Percentiles rank a stretch among this genome's conserved stretches.
These are phyloP conservation scores for Echeneis naucrates DNA, from an alignment of 2,797 vertebrate genomes.

Conservation along the genomic window DNA sequence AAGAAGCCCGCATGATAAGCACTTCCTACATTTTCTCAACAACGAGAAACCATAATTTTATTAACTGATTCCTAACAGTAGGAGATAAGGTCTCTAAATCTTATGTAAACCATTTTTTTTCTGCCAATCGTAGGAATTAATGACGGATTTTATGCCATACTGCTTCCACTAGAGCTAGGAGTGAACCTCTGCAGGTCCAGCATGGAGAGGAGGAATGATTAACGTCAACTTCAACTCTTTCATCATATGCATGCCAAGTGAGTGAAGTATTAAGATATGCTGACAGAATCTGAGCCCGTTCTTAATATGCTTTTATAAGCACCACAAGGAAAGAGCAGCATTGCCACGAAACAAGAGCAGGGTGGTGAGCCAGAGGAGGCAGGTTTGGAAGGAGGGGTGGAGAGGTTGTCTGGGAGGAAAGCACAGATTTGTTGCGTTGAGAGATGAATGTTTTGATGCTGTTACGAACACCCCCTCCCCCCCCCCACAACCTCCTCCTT, in stretches of 20 bases:
- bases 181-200: too few species aligned
- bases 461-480: slow-evolving; percentile 49
- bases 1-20: neutral
- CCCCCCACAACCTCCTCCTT: slow-evolving; percentile 48
- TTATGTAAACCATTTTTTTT: neutral
- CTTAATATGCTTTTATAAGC: slow-evolving; percentile 41
- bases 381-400: slow-evolving; percentile 12
- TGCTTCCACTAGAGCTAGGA: neutral
- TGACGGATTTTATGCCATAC: neutral
- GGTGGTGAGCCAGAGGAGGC: slow-evolving; percentile 37
- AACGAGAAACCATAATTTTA: neutral
- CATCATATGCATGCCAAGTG: neutral
- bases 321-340: slow-evolving; percentile 30
- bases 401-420: slow-evolving; percentile 53
- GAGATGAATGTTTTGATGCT: slow-evolving; percentile 77
- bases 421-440: slow-evolving; percentile 71
- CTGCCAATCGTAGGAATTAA: neutral
- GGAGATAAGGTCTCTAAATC: neutral
- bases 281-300: slow-evolving; percentile 16
- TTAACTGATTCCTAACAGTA: neutral
- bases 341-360: slow-evolving; percentile 6
- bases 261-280: neutral
- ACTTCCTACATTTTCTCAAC: neutral
- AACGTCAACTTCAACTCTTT: slow-evolving; percentile 18
- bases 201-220: neutral